Evolutionary conservation across 2,113 vertebrate species (phyloP), one percentile per base, ranked within the genome.

Genomic region (Mastomys coucha): DNA sequence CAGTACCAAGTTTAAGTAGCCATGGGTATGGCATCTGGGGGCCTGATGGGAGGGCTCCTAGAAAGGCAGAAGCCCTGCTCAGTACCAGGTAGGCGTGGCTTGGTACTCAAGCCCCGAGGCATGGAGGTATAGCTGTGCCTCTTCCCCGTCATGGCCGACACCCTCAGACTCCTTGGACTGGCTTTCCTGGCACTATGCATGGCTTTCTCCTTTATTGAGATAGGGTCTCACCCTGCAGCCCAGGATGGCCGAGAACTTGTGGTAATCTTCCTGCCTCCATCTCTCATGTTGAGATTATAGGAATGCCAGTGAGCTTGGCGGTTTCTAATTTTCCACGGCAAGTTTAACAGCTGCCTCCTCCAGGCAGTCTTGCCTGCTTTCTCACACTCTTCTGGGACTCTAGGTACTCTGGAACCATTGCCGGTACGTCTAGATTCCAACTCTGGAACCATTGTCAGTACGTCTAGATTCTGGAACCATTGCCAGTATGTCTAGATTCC

Each of bases 71-170:
- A 5, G 16, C 31, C 2, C 49, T 17, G 67, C 5, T 49, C n/a
- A 5, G 17, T 10, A 13, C 1, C 2, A 1, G 26, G 7, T 0
- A 14, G 49, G 36, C 0, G 0, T 0, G 0, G 60, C 20, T 16
- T 5, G 8, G 33, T 20, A 80, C 4, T 26, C 26, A 36, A 0
- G 9, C 39, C n/a, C 28, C 14, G n/a, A 0, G 1, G 45, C 73
- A 17, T 33, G 33, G 33, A 49, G 36, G 45, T 4, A 28, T 2
- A 36, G 70, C 22, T 7, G 24, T 7, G 45, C 22, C 53, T 51
- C 7, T 26, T 58, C 51, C 51, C 36, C 16, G 8, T 7, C 6
- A 33, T 14, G 31, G 89, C 16, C 31, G 12, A 69, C 20, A 31
- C 70, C 51, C 63, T 75, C 28, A 33, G 69, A 26, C 4, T 4